Conservation (phyloP, 2,797 vertebrate genomes). For the Parauchenoglanis punctatus region DNA sequence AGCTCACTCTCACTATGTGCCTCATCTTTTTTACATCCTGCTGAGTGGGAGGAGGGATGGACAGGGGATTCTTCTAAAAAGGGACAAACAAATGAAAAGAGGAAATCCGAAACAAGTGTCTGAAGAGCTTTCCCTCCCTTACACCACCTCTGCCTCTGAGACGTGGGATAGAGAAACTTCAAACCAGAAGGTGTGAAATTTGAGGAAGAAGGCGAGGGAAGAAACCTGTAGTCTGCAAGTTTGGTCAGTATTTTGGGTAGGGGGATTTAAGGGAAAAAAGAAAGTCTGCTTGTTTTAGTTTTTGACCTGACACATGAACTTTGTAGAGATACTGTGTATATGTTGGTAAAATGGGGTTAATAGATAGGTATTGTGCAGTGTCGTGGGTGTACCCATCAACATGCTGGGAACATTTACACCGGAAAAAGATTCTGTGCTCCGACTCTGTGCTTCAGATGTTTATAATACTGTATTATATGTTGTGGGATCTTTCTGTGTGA, state of each 20-base stretch:
- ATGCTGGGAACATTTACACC: constrained; percentile 30
- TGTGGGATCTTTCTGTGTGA: constrained; percentile 24
- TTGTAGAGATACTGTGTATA: constrained; percentile 25
- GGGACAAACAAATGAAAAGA: constrained; percentile 51
- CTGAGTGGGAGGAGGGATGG: constrained; percentile 58
- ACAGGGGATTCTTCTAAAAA: constrained; percentile 62
- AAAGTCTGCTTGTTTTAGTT: neutral
- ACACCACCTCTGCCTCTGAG: constrained; percentile 44
- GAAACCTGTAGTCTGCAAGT: constrained; percentile 55
- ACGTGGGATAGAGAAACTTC: constrained; percentile 64
- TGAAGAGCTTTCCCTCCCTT: constrained; percentile 11
- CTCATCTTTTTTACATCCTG: constrained; percentile 48
- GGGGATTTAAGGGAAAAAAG: constrained; percentile 8
- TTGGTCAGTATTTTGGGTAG: constrained; percentile 67
- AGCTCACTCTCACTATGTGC: constrained; percentile 45
- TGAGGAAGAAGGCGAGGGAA: constrained; percentile 63
- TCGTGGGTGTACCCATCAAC: constrained; percentile 18
- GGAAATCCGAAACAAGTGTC: constrained; percentile 43
- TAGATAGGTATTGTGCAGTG: constrained; percentile 21
- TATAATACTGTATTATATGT: constrained; percentile 1
- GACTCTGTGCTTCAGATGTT: constrained; percentile 7
- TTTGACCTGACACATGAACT: neutral
- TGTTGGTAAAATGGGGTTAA: constrained; percentile 10
- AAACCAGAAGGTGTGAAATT: constrained; percentile 64
- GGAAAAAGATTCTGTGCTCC: neutral